Evolutionary conservation across 2,797 vertebrate species (phyloP).

Genomic region (Poeciliopsis presidionis): DNA sequence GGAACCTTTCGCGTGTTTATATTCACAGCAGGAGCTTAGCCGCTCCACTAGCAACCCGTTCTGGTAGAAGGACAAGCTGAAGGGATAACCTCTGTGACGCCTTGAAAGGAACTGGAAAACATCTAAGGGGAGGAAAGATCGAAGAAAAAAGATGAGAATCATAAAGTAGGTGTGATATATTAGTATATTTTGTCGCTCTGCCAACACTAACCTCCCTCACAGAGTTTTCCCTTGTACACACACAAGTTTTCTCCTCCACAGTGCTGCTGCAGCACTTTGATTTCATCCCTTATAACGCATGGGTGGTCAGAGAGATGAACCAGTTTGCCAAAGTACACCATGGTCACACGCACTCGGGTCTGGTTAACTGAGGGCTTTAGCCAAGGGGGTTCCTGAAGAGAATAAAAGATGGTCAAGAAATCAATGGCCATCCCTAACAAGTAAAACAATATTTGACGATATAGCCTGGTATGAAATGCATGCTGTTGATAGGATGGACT

Average conservation of each 20-base stretch:
- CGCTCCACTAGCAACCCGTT: conserved; percentile 92
- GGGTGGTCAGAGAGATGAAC: conserved; percentile 83
- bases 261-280: conserved; percentile 94
- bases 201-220: conserved; percentile 86
- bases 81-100: conserved; percentile 92
- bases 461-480: not conserved
- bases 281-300: conserved; percentile 84
- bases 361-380: conserved; percentile 79
- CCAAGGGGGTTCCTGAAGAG: conserved; percentile 78
- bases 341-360: conserved; percentile 85
- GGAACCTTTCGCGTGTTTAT: conserved; percentile 85
- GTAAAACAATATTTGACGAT: not conserved
- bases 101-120: conserved; percentile 89
- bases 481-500: not conserved
- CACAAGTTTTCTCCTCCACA: conserved; percentile 97
- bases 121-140: conserved; percentile 76
- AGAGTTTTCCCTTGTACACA: conserved; percentile 88
- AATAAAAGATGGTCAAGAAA: conserved; percentile 7
- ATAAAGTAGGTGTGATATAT: not conserved
- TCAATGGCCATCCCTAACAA: not conserved
- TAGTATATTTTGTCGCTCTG: not conserved
- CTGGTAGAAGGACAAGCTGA: conserved; percentile 95
- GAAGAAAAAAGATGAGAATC: not conserved
- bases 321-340: conserved; percentile 90
- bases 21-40: conserved; percentile 97